Conservation (phyloP, 2,888 invertebrate species). For the Sabatieria punctata region DNA sequence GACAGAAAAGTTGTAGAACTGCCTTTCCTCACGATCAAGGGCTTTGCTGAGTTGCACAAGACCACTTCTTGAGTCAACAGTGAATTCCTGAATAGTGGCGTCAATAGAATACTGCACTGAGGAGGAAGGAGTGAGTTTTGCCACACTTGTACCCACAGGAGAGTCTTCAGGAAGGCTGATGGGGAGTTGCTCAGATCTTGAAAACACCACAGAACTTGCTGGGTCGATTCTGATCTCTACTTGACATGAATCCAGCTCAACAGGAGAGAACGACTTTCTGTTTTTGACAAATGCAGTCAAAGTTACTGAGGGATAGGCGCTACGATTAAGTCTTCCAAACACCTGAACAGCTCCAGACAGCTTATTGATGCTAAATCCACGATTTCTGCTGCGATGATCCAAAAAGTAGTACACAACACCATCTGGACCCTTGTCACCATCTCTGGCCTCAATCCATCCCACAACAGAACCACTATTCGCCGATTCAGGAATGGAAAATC, state of each 20-base stretch:
- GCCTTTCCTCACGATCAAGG: constrained; percentile 61
- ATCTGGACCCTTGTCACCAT: constrained; percentile 70
- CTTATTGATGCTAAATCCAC: constrained; percentile 62
- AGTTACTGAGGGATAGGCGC: constrained; percentile 71
- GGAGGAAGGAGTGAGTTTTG: no score
- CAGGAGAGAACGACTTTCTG: constrained; percentile 38
- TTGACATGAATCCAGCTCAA: background rate
- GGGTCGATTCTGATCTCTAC: constrained; percentile 38
- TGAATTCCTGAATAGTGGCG: constrained; percentile 62
- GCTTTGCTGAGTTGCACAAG: constrained; percentile 51
- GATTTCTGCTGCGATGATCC: constrained; percentile 55
- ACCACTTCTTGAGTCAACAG: constrained; percentile 67
- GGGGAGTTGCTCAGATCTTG: no score
- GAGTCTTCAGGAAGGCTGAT: no score
- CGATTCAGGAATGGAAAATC: constrained; percentile 79
- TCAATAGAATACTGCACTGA: no score
- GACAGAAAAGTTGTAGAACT: constrained; percentile 55
- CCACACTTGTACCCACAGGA: no score
- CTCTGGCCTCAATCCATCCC: constrained; percentile 67
- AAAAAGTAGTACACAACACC: constrained; percentile 65
- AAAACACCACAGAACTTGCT: constrained; percentile 87
- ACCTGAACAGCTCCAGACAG: constrained; percentile 68
- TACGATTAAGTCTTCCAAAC: constrained; percentile 59
- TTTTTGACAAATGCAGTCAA: constrained; percentile 85
- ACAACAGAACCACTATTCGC: constrained; percentile 66